These are phyloP conservation scores for Cyprinodon brontotheroides DNA, from an alignment of 2,113 vertebrate genomes.

Conservation along the genomic window DNA sequence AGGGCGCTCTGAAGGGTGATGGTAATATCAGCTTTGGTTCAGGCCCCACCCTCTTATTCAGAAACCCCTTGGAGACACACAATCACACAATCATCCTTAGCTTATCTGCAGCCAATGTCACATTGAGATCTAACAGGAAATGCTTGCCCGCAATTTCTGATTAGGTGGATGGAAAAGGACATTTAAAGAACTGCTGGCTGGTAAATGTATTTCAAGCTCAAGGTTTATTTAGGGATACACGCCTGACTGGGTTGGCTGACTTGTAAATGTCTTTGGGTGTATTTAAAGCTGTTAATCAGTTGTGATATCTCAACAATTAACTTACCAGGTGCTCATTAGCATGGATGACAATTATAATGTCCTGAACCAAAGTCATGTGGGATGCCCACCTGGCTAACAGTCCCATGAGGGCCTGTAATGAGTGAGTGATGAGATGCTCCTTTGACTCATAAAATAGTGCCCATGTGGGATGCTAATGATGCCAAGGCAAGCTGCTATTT, in stretches of 20 bases:
- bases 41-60: constrained; percentile 9
- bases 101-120: constrained; percentile 1
- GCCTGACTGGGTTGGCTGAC: no score
- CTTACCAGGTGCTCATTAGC: constrained; percentile 41
- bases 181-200: background rate
- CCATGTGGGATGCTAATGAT: constrained; percentile 22
- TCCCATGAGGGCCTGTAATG: constrained; percentile 7
- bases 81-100: background rate
- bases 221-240: background rate
- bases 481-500: constrained; percentile 23
- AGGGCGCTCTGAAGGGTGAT: constrained; percentile 23
- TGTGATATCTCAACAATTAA: constrained; percentile 28
- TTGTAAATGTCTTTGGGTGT: constrained; percentile 7
- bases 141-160: background rate
- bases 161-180: background rate
- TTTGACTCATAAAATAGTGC: background rate
- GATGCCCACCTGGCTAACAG: constrained; percentile 17
- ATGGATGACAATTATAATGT: constrained; percentile 27
- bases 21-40: constrained; percentile 23
- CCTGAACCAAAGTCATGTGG: constrained; percentile 35
- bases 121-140: background rate
- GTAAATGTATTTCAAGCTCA: background rate
- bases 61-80: background rate
- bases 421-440: constrained; percentile 43
- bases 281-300: constrained; percentile 34